phyloP scores from a whole-genome alignment of 2,113 vertebrate genomes.

The Petaurus breviceps region DNA sequence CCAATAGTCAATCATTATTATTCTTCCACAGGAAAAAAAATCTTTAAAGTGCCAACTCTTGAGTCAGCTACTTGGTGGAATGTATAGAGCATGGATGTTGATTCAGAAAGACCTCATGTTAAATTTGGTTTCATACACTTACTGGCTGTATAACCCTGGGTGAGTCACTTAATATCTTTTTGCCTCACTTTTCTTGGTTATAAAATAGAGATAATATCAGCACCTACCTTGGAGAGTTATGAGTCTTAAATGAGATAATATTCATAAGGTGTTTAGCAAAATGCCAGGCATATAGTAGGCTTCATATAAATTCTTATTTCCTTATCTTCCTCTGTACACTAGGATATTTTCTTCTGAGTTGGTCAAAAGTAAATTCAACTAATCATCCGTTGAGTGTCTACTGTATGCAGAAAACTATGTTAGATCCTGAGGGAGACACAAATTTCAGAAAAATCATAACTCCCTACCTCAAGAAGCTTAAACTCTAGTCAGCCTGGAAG shows the following conservation, averaged over 20 bases:
- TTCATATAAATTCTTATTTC: background rate
- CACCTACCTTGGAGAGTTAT: background rate
- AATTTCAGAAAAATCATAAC: background rate
- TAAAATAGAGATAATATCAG: background rate
- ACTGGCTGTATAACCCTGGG: background rate
- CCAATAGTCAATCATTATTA: background rate
- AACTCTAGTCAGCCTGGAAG: background rate
- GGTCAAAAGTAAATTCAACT: background rate
- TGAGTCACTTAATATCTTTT: background rate
- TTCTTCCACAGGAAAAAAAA: background rate
- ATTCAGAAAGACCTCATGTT: background rate
- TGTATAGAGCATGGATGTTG: background rate
- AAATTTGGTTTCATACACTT: background rate
- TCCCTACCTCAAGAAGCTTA: background rate
- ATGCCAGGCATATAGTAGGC: no score
- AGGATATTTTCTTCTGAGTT: background rate
- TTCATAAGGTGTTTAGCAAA: background rate
- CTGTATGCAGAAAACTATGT: background rate
- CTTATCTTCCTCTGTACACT: background rate
- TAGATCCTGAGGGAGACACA: background rate
- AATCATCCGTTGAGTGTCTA: background rate
- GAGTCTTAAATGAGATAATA: background rate
- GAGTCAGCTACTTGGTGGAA: background rate
- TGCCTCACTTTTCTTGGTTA: background rate
- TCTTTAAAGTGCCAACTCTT: background rate